phyloP scores from a whole-genome alignment of 2,797 vertebrate species.

The Triplophysa yarkandensis region DNA sequence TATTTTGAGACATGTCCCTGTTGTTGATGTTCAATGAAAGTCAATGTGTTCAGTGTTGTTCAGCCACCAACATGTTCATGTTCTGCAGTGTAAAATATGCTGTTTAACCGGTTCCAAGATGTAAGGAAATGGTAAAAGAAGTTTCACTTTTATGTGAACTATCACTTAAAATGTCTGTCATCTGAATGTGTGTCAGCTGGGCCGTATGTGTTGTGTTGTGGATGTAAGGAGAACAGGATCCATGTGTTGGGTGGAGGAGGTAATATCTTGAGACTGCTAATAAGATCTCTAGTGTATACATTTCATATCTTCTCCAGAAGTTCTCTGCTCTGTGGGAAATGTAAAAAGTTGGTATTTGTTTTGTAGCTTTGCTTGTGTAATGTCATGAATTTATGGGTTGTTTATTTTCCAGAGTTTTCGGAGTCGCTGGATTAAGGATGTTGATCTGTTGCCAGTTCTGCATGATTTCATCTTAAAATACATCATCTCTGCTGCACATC shows the following conservation, averaged over 20 bases:
- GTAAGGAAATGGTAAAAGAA: no score
- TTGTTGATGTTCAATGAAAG: no score
- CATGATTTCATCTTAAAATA: slow-evolving; percentile 11
- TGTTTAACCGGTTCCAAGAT: no score
- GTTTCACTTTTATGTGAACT: background rate
- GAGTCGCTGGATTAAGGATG: slow-evolving; percentile 9
- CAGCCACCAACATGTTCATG: no score
- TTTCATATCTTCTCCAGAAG: background rate
- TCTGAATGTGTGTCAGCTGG: background rate
- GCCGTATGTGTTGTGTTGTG: background rate
- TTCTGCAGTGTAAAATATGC: no score
- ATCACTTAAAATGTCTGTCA: background rate
- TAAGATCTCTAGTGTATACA: background rate
- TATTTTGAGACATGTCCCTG: no score
- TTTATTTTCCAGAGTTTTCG: slow-evolving; percentile 26
- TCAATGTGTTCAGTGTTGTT: no score
- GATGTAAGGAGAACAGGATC: slow-evolving; percentile 1
- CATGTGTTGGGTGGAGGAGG: background rate
- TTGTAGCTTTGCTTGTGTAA: slow-evolving; percentile 25
- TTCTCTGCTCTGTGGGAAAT: background rate
- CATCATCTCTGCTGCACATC: slow-evolving; percentile 24
- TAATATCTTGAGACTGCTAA: background rate
- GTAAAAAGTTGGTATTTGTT: background rate
- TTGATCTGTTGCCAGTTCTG: slow-evolving; percentile 18
- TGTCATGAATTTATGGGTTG: slow-evolving; percentile 20